A percentile compares a stretch with the other conserved stretches of the same genome.
Evolutionary conservation across 2,888 invertebrate species (phyloP).

Genomic region (Tetragonisca angustula): DNA sequence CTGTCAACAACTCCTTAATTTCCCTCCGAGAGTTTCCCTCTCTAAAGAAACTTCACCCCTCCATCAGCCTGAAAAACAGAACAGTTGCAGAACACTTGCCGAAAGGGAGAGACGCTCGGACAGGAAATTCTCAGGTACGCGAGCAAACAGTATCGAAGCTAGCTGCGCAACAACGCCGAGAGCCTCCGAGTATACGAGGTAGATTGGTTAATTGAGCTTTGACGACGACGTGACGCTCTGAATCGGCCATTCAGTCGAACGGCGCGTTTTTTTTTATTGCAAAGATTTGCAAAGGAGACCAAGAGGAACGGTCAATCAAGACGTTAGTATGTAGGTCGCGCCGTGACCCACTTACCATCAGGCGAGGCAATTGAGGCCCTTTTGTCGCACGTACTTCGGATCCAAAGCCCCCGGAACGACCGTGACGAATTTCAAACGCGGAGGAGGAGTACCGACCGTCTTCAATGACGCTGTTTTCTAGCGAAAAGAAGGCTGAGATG

Average conservation of each 20-base stretch:
- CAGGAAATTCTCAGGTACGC: constrained; percentile 45
- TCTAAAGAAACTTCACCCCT: not conserved
- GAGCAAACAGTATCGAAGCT: not conserved
- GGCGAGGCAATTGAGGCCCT: constrained; percentile 49
- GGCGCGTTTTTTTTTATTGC: constrained; percentile 60
- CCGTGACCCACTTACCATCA: constrained; percentile 61
- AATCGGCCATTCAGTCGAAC: constrained; percentile 62
- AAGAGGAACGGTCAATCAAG: constrained; percentile 65
- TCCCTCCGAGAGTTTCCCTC: too few relatives aligned
- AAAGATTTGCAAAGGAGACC: constrained; percentile 68
- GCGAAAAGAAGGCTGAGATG: too few relatives aligned
- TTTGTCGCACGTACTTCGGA: constrained; percentile 39
- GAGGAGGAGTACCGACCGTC: not conserved
- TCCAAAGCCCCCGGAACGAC: constrained; percentile 34
- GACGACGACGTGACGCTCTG: constrained; percentile 56
- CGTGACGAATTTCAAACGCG: constrained; percentile 43
- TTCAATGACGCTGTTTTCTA: too few relatives aligned
- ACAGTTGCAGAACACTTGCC: not conserved
- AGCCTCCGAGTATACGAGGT: constrained; percentile 46
- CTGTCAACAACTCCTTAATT: not conserved
- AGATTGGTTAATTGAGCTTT: constrained; percentile 66
- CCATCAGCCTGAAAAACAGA: not conserved
- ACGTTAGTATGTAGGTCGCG: constrained; percentile 64
- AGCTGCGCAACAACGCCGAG: constrained; percentile 48
- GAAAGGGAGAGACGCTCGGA: not conserved